Evolutionary conservation across 2,888 invertebrate genomes (phyloP), one percentile per base, ranked within the genome.

Genomic region (Acanthosoma haemorrhoidale): DNA sequence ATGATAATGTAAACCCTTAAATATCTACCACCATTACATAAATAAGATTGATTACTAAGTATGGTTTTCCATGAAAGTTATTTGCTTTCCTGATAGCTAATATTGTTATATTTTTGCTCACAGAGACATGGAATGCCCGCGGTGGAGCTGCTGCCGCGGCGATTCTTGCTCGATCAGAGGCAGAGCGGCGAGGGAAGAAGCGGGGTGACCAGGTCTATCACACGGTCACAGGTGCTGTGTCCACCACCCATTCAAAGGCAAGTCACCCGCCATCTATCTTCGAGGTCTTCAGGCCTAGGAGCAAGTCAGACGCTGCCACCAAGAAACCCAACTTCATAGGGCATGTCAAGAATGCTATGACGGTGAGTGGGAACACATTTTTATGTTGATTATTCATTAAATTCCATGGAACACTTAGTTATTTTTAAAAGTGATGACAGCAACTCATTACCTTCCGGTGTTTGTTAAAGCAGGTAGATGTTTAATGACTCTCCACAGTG

Each of bases 281-380:
- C 77, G 91, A 93, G 79, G 89, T 91, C 41, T 91, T 93, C 78
- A 82, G 91, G 75, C 88, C 88, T 61, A 83, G 90, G 72, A 88
- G 88, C 74, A 89, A 90, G 79, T 88, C 89, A 34, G 90, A 91
- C 80, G 90, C 91, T 70, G 76, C 77, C 69, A 80, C 81, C 75
- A 81, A 81, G 73, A 80, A 81, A 61, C 76, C 76, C 67, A 81
- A 88, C 72, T 87, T 94, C 78, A 92, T 94, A 85, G 86, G 91
- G 74, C 91, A 92, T 78, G 88, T 94, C 86, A 91, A 88, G 79
- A 88, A 87, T 77, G 92, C 90, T 43, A 87, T 92, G 78, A 88
- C 92, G 85, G 90, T 90, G 79, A 79, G 43, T 51, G 1, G 1
- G 41, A 2, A 11, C 9, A 11, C 18, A n/a, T 43, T 9, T 18